Evolutionary conservation across 1,140 invertebrate genomes (phyloP).

Genomic region (Contarinia nasturtii): DNA sequence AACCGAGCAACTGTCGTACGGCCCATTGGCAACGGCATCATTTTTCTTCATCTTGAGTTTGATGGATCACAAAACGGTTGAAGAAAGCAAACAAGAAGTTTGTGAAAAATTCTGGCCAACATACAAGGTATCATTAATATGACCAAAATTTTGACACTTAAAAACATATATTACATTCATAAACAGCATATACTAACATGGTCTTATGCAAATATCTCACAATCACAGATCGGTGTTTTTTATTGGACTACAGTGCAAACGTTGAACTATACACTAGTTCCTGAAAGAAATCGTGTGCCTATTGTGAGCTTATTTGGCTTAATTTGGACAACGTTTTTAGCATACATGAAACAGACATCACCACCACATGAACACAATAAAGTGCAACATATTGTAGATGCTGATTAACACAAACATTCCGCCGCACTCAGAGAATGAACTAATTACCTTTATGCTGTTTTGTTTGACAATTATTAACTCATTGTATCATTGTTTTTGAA

Average conservation of each 20-base stretch:
- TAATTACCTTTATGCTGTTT: no score
- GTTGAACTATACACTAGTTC: conserved; percentile 57
- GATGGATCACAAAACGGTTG: conserved; percentile 46
- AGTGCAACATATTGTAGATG: background rate
- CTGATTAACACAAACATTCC: no score
- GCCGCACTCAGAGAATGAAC: no score
- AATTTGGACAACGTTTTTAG: conserved; percentile 66
- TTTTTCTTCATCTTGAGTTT: conserved; percentile 69
- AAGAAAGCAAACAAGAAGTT: conserved; percentile 47
- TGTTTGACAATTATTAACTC: background rate
- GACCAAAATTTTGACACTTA: no score
- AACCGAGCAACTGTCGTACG: conserved; percentile 64
- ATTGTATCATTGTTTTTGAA: no score
- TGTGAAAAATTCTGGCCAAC: conserved; percentile 58
- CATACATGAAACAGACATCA: conserved; percentile 54
- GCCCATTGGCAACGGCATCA: conserved; percentile 55
- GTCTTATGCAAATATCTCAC: background rate
- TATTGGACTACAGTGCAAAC: conserved; percentile 69
- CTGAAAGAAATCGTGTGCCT: conserved; percentile 61
- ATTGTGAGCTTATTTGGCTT: conserved; percentile 68
- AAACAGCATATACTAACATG: background rate
- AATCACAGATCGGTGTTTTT: conserved; percentile 44
- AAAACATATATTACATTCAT: background rate
- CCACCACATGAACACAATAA: background rate
- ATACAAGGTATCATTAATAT: conserved; percentile 52